Evolutionary conservation across 2,797 vertebrate genomes (phyloP).

Genomic region (Hirundo rustica): DNA sequence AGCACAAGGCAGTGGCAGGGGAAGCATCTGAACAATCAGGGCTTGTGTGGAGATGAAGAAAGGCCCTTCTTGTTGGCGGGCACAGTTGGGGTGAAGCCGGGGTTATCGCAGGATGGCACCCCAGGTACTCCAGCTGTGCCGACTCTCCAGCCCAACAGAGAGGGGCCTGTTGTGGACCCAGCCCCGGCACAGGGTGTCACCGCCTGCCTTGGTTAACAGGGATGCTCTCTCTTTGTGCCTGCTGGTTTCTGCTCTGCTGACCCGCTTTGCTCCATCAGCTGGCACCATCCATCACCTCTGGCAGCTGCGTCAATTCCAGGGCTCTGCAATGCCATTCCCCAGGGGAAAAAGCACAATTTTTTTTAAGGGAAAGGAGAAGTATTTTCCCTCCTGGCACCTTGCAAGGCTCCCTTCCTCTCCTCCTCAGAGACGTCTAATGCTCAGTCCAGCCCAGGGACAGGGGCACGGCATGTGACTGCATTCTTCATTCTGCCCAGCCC

Average conservation of each 20-base stretch:
- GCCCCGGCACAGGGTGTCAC: slow-evolving; percentile 68
- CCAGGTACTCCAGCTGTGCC: slow-evolving; percentile 56
- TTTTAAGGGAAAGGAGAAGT: neutral
- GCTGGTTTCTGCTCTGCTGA: slow-evolving; percentile 64
- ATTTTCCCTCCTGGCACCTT: neutral
- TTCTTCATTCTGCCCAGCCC: neutral
- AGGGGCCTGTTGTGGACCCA: slow-evolving; percentile 36
- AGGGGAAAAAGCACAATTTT: neutral
- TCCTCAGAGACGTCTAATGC: neutral
- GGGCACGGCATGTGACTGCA: neutral
- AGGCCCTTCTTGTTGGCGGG: slow-evolving; percentile 51
- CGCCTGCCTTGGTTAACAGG: slow-evolving; percentile 36
- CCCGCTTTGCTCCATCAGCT: slow-evolving; percentile 33
- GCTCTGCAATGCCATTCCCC: neutral
- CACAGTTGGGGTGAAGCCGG: neutral
- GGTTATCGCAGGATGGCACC: slow-evolving; percentile 45
- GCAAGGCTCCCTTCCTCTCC: neutral
- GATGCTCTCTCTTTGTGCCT: slow-evolving; percentile 55
- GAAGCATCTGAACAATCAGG: slow-evolving; percentile 25
- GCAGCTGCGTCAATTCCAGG: slow-evolving; percentile 51
- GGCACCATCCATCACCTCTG: slow-evolving; percentile 52
- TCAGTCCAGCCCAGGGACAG: neutral
- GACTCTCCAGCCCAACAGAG: slow-evolving; percentile 47
- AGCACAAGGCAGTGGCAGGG: slow-evolving; percentile 1
- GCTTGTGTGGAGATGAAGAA: slow-evolving; percentile 56